phyloP scores from a whole-genome alignment of 37 sponge, comb jelly and placozoan genomes.

The Theonella swinhoei region DNA sequence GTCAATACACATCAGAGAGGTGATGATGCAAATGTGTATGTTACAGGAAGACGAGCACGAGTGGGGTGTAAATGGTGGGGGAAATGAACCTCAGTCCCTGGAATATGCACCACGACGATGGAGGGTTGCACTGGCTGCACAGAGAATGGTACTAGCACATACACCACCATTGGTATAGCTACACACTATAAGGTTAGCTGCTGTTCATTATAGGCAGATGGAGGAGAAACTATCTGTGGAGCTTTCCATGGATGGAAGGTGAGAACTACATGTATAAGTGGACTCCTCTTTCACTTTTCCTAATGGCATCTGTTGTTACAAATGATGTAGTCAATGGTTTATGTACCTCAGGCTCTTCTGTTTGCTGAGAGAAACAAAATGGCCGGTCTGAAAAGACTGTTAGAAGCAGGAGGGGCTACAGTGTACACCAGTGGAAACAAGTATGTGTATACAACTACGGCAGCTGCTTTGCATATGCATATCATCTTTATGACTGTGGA shows the following conservation, averaged over 20 bases:
- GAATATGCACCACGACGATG: constrained; percentile 74
- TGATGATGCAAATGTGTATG: too few relatives aligned
- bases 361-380: constrained; percentile 61
- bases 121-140: constrained; percentile 48
- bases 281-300: not conserved
- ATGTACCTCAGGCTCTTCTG: constrained; percentile 72
- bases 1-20: too few relatives aligned
- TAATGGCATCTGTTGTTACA: not conserved
- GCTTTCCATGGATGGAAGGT: constrained; percentile 91
- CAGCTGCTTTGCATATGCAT: not conserved
- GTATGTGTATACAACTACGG: not conserved
- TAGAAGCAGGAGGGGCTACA: constrained; percentile 86
- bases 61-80: constrained; percentile 64
- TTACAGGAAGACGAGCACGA: constrained; percentile 70
- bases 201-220: not conserved
- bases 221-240: constrained; percentile 12
- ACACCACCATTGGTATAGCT: not conserved
- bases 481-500: not conserved
- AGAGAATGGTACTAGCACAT: too few relatives aligned
- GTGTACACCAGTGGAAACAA: constrained; percentile 22
- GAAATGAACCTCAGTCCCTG: constrained; percentile 10
- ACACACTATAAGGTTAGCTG: not conserved
- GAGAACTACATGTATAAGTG: not conserved
- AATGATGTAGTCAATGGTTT: not conserved
- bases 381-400: constrained; percentile 74